A percentile compares a stretch with the other conserved stretches of the same genome.
These are phyloP conservation scores for Anorthoa munda DNA, from an alignment of 2,888 invertebrate genomes.

Conservation along the genomic window DNA sequence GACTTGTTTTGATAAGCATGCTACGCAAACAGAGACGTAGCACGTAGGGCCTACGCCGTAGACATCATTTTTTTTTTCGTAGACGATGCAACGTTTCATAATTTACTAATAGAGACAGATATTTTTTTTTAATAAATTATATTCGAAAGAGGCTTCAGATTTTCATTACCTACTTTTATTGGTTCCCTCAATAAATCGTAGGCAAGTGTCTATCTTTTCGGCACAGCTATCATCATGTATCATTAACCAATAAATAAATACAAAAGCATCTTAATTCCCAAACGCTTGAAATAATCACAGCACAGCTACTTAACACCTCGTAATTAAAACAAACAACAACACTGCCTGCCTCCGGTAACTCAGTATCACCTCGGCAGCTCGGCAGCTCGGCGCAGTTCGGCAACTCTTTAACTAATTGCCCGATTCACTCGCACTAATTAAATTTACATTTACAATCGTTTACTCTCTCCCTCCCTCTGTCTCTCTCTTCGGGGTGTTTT, in stretches of 20 bases:
- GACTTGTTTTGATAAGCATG: neutral
- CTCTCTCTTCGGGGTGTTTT: conserved; percentile 23
- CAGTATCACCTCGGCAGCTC: conserved; percentile 5
- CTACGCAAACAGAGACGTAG: conserved; percentile 27
- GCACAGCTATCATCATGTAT: too few relatives aligned
- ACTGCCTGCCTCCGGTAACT: neutral
- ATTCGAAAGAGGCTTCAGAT: too few relatives aligned
- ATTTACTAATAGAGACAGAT: neutral
- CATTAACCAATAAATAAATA: neutral
- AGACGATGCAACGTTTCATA: conserved; percentile 1
- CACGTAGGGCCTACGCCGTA: conserved; percentile 43
- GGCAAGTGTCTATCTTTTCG: too few relatives aligned
- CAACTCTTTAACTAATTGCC: conserved; percentile 57
- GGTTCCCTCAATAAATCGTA: too few relatives aligned
- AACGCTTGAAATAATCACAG: conserved; percentile 2
- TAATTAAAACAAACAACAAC: conserved; percentile 40
- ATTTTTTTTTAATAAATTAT: too few relatives aligned
- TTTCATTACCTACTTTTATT: too few relatives aligned
- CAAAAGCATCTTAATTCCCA: neutral
- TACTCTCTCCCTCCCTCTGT: conserved; percentile 19
- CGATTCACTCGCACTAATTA: conserved; percentile 63
- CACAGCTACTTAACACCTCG: conserved; percentile 18
- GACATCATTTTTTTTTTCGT: conserved; percentile 1
- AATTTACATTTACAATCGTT: conserved; percentile 58
- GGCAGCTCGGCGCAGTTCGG: conserved; percentile 22